These are phyloP conservation scores for Patella caerulea DNA, from an alignment of 2,888 invertebrate genomes.

Conservation along the genomic window DNA sequence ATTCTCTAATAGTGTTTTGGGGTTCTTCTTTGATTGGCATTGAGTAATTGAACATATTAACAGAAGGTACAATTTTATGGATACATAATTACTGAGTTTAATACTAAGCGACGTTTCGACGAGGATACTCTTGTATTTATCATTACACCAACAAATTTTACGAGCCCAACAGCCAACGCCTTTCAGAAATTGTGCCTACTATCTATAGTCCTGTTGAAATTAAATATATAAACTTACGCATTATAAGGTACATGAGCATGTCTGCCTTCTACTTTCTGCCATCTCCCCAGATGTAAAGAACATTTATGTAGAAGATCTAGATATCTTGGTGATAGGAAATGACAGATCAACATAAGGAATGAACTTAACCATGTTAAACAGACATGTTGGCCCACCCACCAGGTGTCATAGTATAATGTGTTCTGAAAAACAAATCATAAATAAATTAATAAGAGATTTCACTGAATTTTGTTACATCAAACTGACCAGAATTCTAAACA, in stretches of 20 bases:
- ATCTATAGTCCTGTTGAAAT: background rate
- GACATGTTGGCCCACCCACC: constrained; percentile 88
- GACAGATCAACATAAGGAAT: constrained; percentile 83
- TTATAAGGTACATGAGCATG: constrained; percentile 75
- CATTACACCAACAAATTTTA: background rate
- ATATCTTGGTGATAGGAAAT: constrained; percentile 80
- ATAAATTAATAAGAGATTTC: no score
- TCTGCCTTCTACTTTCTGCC: constrained; percentile 78
- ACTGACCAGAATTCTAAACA: no score
- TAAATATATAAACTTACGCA: constrained; percentile 60
- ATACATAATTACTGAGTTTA: no score
- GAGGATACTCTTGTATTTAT: no score
- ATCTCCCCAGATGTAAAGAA: constrained; percentile 88
- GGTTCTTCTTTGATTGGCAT: no score
- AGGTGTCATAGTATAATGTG: constrained; percentile 82
- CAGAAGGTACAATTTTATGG: no score
- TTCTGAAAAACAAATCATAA: constrained; percentile 65
- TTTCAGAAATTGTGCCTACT: background rate
- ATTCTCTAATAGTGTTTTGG: no score
- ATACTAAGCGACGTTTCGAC: no score
- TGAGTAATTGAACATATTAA: no score
- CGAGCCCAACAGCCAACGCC: background rate
- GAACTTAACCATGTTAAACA: constrained; percentile 85
- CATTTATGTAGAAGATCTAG: constrained; percentile 92
- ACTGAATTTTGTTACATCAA: no score